A percentile compares a stretch with the other conserved stretches of the same genome.
phyloP scores from a whole-genome alignment of 2,113 vertebrate genomes.

The Grallaria varia region DNA sequence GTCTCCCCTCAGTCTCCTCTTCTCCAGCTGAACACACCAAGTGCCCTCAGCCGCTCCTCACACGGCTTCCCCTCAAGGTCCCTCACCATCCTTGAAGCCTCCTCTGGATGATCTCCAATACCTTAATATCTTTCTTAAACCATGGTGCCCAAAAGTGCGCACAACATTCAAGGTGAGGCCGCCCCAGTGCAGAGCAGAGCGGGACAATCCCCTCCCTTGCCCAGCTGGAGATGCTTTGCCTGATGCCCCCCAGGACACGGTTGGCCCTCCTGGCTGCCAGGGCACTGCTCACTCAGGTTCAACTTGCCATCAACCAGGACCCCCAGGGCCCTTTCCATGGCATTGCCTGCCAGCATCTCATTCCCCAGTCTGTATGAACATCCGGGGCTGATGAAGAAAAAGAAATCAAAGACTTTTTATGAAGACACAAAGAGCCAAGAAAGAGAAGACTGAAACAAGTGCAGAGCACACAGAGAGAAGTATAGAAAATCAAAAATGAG shows the following conservation, averaged over 20 bases:
- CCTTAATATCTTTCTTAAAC: fast-evolving
- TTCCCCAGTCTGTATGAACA: fast-evolving
- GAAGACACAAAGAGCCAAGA: background rate
- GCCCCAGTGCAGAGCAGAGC: background rate
- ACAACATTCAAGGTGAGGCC: fast-evolving
- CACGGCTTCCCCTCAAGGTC: fast-evolving
- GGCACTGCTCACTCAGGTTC: background rate
- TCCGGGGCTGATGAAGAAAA: background rate
- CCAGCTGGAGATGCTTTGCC: fast-evolving
- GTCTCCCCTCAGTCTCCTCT: background rate
- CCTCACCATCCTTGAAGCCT: fast-evolving
- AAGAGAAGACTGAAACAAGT: background rate
- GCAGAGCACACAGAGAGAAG: background rate
- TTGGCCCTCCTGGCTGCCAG: background rate
- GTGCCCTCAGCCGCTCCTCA: fast-evolving
- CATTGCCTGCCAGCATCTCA: background rate
- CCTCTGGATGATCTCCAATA: background rate
- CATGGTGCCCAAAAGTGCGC: background rate
- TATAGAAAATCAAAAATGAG: background rate
- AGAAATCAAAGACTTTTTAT: background rate
- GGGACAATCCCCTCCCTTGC: background rate
- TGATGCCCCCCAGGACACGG: background rate
- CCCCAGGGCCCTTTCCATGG: background rate
- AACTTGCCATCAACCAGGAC: background rate
- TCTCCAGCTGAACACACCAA: background rate